A percentile compares a stretch with the other conserved stretches of the same genome.
Evolutionary conservation across 64 coral and sea anemone species (phyloP).

Genomic region (Actinia tenebrosa): DNA sequence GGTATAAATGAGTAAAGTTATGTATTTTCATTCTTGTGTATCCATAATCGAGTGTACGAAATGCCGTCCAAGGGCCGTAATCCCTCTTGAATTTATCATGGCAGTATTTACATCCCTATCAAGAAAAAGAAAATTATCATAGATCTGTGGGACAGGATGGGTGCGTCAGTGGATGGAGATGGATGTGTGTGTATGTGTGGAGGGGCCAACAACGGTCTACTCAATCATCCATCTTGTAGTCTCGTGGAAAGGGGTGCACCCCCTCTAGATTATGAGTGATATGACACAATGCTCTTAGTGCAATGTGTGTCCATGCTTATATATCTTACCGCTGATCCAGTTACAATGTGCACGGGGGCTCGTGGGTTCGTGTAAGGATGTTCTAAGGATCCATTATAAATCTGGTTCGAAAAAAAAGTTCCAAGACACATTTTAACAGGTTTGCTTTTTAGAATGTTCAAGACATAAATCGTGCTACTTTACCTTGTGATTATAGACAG

Average conservation of each 20-base stretch:
- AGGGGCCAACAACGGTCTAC: too few relatives aligned
- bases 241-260: too few relatives aligned
- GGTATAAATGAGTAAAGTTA: conserved; percentile 77
- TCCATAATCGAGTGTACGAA: conserved; percentile 92
- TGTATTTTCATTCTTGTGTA: conserved; percentile 87
- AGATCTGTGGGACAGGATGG: background rate
- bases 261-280: background rate
- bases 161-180: background rate
- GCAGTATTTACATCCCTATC: conserved; percentile 81
- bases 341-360: conserved; percentile 88
- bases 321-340: conserved; percentile 89
- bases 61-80: conserved; percentile 77
- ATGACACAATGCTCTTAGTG: background rate
- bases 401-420: conserved; percentile 29
- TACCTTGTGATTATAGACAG: conserved; percentile 86
- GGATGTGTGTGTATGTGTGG: too few relatives aligned
- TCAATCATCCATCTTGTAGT: background rate
- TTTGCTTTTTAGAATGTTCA: background rate
- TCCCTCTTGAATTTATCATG: conserved; percentile 80
- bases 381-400: conserved; percentile 76
- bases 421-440: background rate
- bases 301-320: background rate
- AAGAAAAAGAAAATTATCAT: background rate
- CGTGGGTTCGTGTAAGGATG: conserved; percentile 82
- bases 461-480: background rate